A percentile compares a stretch with the other conserved stretches of the same genome.
Evolutionary conservation across 1,140 invertebrate genomes (phyloP).

Genomic region (Mycetomoellerius zeteki): DNA sequence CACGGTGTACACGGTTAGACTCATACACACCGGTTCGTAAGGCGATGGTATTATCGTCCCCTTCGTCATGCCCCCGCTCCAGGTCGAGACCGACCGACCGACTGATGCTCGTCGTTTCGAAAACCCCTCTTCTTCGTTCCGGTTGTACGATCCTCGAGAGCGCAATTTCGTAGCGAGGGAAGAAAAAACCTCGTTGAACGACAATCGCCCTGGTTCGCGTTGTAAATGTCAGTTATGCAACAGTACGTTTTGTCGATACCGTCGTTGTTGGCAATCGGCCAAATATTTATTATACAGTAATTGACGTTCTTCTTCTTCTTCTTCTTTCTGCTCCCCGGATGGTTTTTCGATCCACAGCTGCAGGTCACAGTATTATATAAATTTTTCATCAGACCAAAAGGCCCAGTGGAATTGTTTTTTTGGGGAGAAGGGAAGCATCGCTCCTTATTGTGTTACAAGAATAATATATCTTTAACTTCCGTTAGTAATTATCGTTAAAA

Average conservation of each 20-base stretch:
- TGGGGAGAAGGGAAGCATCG: too few species aligned
- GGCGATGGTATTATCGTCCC: constrained; percentile 3
- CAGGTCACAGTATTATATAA: too few species aligned
- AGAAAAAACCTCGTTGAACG: constrained; percentile 19
- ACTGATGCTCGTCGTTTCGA: constrained; percentile 29
- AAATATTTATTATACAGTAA: not conserved
- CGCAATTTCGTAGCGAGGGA: not conserved
- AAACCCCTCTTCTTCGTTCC: constrained; percentile 17
- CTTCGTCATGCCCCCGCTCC: constrained; percentile 4
- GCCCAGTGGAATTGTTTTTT: too few species aligned
- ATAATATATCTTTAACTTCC: too few species aligned
- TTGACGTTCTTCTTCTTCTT: too few species aligned
- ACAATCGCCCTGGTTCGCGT: not conserved
- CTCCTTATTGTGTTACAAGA: too few species aligned
- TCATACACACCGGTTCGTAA: constrained; percentile 15
- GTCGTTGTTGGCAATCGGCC: not conserved
- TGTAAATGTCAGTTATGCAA: constrained; percentile 43
- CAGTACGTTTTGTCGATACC: not conserved
- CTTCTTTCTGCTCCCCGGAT: too few species aligned
- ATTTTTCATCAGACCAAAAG: too few species aligned
- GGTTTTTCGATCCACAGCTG: too few species aligned
- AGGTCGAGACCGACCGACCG: not conserved
- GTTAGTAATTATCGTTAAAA: too few species aligned
- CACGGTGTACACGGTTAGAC: not conserved
- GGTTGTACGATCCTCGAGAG: not conserved